A percentile compares a stretch with the other conserved stretches of the same genome.
These are phyloP conservation scores for Xiphydria camelus DNA, from an alignment of 2,888 invertebrate genomes.

Conservation along the genomic window DNA sequence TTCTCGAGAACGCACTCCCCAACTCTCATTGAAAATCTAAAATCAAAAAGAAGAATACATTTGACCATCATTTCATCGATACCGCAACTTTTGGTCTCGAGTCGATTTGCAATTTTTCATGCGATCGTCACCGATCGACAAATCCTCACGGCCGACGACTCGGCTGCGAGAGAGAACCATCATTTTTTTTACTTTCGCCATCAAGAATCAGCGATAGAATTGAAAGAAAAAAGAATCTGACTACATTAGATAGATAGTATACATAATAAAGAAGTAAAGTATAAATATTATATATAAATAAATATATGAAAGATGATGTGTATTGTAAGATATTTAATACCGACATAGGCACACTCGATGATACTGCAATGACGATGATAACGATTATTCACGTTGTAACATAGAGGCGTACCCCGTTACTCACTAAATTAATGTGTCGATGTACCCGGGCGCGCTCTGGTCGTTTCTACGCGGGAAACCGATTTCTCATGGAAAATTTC, in stretches of 20 bases:
- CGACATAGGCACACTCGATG: conserved; percentile 47
- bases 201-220: conserved; percentile 11
- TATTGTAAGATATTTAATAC: conserved; percentile 56
- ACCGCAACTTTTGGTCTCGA: too few species aligned
- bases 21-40: background rate
- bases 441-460: conserved; percentile 45
- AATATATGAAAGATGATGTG: conserved; percentile 48
- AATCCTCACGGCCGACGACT: conserved; percentile 27
- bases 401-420: conserved; percentile 50
- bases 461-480: too few species aligned
- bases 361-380: conserved; percentile 27
- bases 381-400: conserved; percentile 49
- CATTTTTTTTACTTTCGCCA: conserved; percentile 10
- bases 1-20: conserved; percentile 16
- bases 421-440: conserved; percentile 53
- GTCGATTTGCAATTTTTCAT: too few species aligned
- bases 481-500: too few species aligned
- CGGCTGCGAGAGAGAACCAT: background rate
- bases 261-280: conserved; percentile 42
- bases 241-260: conserved; percentile 50
- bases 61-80: too few species aligned
- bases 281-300: conserved; percentile 40
- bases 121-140: too few species aligned
- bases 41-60: background rate
- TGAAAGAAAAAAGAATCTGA: conserved; percentile 47